Evolutionary conservation across 2,888 invertebrate genomes (phyloP).

Genomic region (Nebria brevicollis): DNA sequence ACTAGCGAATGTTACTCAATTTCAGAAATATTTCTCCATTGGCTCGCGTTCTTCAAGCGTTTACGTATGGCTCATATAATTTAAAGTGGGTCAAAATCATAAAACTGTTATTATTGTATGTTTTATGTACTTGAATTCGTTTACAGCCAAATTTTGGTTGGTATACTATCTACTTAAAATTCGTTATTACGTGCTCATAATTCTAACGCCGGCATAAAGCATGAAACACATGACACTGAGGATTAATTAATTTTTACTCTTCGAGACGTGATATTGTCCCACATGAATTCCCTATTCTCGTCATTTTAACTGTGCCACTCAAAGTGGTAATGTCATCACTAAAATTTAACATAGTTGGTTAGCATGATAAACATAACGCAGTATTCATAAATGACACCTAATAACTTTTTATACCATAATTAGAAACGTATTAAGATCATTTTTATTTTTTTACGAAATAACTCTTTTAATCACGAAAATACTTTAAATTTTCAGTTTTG

Average conservation of each 20-base stretch:
- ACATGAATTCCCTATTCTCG: neutral
- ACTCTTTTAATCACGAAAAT: too few relatives aligned
- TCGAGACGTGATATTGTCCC: neutral
- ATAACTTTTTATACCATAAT: too few relatives aligned
- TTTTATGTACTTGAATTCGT: conserved; percentile 1
- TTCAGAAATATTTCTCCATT: neutral
- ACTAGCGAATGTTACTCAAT: neutral
- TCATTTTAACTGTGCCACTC: neutral
- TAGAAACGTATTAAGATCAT: too few relatives aligned
- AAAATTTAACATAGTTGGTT: neutral
- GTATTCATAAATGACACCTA: too few relatives aligned
- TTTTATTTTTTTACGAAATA: too few relatives aligned
- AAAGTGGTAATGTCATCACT: neutral
- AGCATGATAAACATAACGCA: neutral
- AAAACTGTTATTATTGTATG: neutral
- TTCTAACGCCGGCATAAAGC: neutral
- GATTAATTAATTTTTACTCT: neutral
- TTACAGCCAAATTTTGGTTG: neutral
- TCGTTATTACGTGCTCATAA: neutral
- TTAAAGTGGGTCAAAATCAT: neutral
- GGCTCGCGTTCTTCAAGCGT: neutral
- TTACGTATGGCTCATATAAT: neutral
- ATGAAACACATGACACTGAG: neutral
- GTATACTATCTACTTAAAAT: neutral
- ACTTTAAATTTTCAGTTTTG: too few relatives aligned